These are phyloP conservation scores for Venturia canescens DNA, from an alignment of 1,140 invertebrate species.

Conservation along the genomic window DNA sequence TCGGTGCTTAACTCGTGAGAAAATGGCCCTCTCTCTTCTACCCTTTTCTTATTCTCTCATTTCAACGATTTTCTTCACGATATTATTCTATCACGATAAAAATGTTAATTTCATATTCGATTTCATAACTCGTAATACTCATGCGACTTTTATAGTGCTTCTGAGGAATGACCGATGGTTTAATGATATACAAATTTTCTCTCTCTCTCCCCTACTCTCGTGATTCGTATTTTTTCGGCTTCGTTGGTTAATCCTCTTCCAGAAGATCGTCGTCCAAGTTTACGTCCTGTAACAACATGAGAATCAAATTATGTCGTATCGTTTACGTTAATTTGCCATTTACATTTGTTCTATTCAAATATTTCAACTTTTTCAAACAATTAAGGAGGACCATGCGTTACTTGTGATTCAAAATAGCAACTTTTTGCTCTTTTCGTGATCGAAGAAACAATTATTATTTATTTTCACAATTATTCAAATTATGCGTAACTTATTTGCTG, in stretches of 20 bases:
- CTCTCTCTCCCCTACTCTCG: slow-evolving; percentile 34
- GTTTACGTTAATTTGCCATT: background rate
- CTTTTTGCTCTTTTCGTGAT: no score
- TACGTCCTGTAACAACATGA: slow-evolving; percentile 78
- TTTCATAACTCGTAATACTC: slow-evolving; percentile 51
- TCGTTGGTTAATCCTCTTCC: slow-evolving; percentile 74
- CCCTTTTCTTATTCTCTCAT: background rate
- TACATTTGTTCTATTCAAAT: slow-evolving; percentile 19
- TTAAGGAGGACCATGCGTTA: no score
- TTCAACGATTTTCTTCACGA: slow-evolving; percentile 4
- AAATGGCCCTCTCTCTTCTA: background rate
- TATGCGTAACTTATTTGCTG: no score
- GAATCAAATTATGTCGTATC: slow-evolving; percentile 38
- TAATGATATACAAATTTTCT: slow-evolving; percentile 52
- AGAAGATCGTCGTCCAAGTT: slow-evolving; percentile 83
- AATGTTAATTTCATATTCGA: slow-evolving; percentile 25
- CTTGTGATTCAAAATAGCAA: no score
- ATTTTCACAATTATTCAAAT: no score
- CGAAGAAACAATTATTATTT: no score
- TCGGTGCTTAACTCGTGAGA: slow-evolving; percentile 20
- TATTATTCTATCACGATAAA: slow-evolving; percentile 37
- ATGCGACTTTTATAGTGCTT: slow-evolving; percentile 41
- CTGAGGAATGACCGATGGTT: slow-evolving; percentile 61
- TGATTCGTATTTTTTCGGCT: slow-evolving; percentile 16
- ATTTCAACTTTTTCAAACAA: no score